These are phyloP conservation scores for Apeira syringaria DNA, from an alignment of 2,888 invertebrate species.

Conservation along the genomic window DNA sequence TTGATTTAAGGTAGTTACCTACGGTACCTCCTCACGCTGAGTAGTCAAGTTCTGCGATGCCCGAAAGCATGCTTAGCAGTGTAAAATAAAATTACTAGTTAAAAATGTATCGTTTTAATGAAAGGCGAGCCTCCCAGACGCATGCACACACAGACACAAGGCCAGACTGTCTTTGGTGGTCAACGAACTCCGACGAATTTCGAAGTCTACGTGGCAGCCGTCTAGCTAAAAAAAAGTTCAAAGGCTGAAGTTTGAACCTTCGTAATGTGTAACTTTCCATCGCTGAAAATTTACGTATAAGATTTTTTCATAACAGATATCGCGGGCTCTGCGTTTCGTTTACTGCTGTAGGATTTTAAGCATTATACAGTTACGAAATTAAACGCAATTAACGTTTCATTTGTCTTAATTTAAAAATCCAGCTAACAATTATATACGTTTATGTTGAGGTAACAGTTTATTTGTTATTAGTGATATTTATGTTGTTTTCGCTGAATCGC, in stretches of 20 bases:
- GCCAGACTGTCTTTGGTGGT: slow-evolving; percentile 65
- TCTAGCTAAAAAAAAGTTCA: slow-evolving; percentile 46
- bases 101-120: slow-evolving; percentile 20
- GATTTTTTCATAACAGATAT: too few relatives aligned
- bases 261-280: slow-evolving; percentile 16
- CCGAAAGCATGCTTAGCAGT: background rate
- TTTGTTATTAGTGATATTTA: too few relatives aligned
- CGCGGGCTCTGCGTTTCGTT: too few relatives aligned
- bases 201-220: slow-evolving; percentile 50
- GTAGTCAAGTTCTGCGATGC: slow-evolving; percentile 5
- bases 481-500: too few relatives aligned
- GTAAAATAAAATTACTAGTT: slow-evolving; percentile 15
- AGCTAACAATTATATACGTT: too few relatives aligned
- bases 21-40: too few relatives aligned
- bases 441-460: too few relatives aligned
- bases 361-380: too few relatives aligned
- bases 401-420: too few relatives aligned
- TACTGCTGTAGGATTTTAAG: too few relatives aligned
- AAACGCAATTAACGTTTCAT: too few relatives aligned
- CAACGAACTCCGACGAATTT: slow-evolving; percentile 54
- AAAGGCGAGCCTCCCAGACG: slow-evolving; percentile 38
- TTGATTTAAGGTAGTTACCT: slow-evolving; percentile 17
- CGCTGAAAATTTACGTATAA: background rate
- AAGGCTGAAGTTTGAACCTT: slow-evolving; percentile 34
- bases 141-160: slow-evolving; percentile 57